Base-by-base conservation (phyloP, 2,113 vertebrate genomes). In the Australoheros scitulus region DNA sequence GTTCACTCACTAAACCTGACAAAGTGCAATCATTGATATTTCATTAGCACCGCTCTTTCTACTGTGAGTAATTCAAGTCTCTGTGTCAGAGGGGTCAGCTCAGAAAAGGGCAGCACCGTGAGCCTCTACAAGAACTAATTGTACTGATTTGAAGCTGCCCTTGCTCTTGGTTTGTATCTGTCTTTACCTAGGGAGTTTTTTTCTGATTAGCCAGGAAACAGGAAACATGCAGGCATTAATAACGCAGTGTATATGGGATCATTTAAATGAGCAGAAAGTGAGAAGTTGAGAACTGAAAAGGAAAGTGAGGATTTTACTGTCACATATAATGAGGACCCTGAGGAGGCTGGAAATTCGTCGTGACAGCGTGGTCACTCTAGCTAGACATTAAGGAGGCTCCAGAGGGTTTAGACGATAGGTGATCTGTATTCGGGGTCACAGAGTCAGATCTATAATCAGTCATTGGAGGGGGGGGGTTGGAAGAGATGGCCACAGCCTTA, bases 241-340 rank as follows among this genome's bases (percentile, higher is more conserved):
- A 79, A 61, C 14, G 20, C 2, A 3, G 52, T 22, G 61, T 24
- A n/a, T 70, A 76, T 52, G 79, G 65, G 36, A 80, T 65, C 57
- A 80, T 90, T 90, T 86, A 84, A 90, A 88, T 81, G 50, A 81
- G 76, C 38, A 80, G 58, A 58, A 81, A 85, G 81, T 75, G 76
- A 55, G 41, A 77, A 85, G 83, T 75, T 58, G 70, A 70, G 52
- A 84, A 76, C 26, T 59, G 43, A 52, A 74, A 75, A 63, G 55
- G 26, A 38, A 59, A 64, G 58, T 72, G 57, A 81, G 47, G 79
- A 80, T 75, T 84, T 84, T 59, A 61, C 76, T 78, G 85, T 90
- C 91, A 79, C 82, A 18, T 63, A 65, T 93, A 92, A 93, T 92
- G 90, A 93, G 90, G 84, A 83, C 80, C 86, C 87, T 41, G 6